Conservation (phyloP, 1,140 invertebrate genomes). For the Procambarus virginalis region DNA sequence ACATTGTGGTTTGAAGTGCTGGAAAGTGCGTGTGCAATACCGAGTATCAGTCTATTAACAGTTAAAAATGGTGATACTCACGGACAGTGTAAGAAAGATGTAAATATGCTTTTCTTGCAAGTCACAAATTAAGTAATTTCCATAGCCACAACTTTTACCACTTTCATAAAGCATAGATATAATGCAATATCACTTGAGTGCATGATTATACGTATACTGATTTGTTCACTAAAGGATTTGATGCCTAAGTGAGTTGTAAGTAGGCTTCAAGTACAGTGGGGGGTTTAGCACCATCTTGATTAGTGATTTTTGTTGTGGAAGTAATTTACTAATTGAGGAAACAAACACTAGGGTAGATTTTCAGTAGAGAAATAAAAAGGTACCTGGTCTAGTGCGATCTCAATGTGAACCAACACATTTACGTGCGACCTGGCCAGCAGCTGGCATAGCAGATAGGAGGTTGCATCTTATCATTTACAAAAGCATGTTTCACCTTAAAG, state of each 20-base stretch:
- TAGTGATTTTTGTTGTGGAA: not conserved
- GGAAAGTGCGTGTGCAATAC: not conserved
- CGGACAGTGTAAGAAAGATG: not conserved
- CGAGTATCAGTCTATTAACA: not conserved
- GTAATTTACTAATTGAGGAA: not conserved
- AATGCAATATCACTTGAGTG: not conserved
- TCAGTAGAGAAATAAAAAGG: not conserved
- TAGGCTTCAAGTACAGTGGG: not conserved
- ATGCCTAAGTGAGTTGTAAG: not conserved
- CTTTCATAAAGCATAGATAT: not conserved
- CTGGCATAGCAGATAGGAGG: not conserved
- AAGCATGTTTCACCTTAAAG: not conserved
- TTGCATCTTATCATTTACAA: not conserved
- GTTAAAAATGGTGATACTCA: not conserved
- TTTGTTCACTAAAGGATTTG: not conserved
- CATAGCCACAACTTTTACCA: not conserved
- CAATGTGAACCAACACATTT: not conserved
- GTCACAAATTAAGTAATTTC: not conserved
- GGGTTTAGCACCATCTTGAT: not conserved
- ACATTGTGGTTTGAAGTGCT: not conserved
- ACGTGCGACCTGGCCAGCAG: not conserved
- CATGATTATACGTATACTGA: not conserved
- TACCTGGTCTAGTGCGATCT: constrained; percentile 3
- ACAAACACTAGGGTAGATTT: not conserved
- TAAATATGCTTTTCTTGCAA: not conserved